Base-by-base conservation (phyloP, 2,113 vertebrate species). In the Rhabdomys dilectus region DNA sequence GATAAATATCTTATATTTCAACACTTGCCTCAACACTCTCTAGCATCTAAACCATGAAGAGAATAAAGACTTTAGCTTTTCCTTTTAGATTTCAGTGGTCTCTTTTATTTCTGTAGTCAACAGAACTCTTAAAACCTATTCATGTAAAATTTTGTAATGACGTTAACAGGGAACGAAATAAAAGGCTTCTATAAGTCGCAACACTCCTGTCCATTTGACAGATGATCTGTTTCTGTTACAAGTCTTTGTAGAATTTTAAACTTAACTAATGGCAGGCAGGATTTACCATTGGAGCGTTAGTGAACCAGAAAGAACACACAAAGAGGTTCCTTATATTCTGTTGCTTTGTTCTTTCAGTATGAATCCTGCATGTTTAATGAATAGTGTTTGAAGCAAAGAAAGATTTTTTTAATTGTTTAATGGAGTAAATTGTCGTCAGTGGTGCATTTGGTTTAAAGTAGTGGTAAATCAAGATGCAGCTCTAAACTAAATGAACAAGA, bases 401-500 rank as follows among this genome's bases (percentile, higher is more conserved):
- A 56, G 3, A 45, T 56, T 56, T 91, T 60, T 91, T 85, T 53
- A 85, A 42, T 80, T 48, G 81, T 88, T 89, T 51, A 53, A 24
- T 60, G 6, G 4, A 91, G 53, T 72, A 91, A 29, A 72, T 90
- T 58, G 4, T n/a, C n/a, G n/a, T n/a, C n/a, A n/a, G n/a, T 19
- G 60, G 80, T 84, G 24, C 62, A 39, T 78, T 95, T 77, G 9
- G 66, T n/a, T 72, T 10, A 62, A 90, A 89, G 62, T 62, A 66
- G 16, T 56, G 17, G 2, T 84, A 84, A 87, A 51, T 88, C 66
- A 70, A 86, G n/a, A 82, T 75, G 10, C 16, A 68, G 2, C 8
- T 91, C 78, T 94, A 87, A 96, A 81, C 21, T 91, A 89, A 42
- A 76, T 36, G n/a, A 91, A 21, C 15, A 53, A 66, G 77, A 36